These are phyloP conservation scores for Microtus montanus DNA, from an alignment of 2,113 vertebrate genomes.

Conservation along the genomic window DNA sequence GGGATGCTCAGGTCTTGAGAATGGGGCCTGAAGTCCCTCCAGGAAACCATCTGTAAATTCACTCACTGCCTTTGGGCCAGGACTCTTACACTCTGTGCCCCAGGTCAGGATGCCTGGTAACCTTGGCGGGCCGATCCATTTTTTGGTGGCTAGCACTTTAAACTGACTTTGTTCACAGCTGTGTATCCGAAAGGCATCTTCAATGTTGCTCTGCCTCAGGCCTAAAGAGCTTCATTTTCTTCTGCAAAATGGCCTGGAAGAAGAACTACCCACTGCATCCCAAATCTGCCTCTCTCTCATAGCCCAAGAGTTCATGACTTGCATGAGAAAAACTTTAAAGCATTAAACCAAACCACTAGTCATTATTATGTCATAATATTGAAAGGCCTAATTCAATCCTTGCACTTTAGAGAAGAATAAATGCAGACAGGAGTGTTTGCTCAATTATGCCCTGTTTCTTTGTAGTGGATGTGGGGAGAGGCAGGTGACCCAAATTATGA, in stretches of 20 bases:
- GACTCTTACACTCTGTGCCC: too few species aligned
- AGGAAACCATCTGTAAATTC: not conserved
- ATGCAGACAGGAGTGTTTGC: not conserved
- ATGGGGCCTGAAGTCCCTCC: too few species aligned
- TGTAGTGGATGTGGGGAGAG: not conserved
- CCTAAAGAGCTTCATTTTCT: not conserved
- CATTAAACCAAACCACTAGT: not conserved
- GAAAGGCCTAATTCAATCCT: not conserved
- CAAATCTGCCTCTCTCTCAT: not conserved
- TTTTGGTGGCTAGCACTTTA: not conserved
- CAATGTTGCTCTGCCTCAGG: too few species aligned
- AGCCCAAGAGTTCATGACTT: not conserved
- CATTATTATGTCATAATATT: not conserved
- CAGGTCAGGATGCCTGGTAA: too few species aligned
- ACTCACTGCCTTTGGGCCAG: not conserved
- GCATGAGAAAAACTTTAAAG: constrained; percentile 25
- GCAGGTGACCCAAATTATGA: not conserved
- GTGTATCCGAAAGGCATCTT: not conserved
- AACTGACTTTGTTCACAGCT: too few species aligned
- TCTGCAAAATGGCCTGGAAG: not conserved
- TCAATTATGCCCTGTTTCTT: not conserved
- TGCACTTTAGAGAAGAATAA: constrained; percentile 18
- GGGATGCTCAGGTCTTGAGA: not conserved
- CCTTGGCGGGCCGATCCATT: not conserved
- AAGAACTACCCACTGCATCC: not conserved